Conservation (phyloP, 2,797 vertebrate genomes). For the Alfaro cultratus region DNA sequence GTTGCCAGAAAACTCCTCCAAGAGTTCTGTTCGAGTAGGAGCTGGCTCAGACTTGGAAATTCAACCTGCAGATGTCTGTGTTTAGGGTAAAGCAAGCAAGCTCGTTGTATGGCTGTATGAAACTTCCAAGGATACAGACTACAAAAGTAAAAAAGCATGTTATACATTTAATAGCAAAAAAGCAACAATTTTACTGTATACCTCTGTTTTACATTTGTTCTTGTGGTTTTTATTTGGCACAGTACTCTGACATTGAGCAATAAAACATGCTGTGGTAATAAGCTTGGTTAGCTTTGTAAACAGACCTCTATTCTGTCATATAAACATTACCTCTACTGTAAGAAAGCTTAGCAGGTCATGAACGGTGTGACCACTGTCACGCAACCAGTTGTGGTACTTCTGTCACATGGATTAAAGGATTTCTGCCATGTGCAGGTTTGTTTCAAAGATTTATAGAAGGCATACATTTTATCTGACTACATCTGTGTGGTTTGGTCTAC, state of each 20-base stretch:
- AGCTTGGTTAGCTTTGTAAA: slow-evolving; percentile 52
- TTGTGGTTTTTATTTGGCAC: slow-evolving; percentile 20
- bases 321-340: slow-evolving; percentile 18
- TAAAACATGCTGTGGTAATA: slow-evolving; percentile 26
- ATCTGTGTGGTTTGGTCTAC: not conserved
- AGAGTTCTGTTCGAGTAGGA: slow-evolving; percentile 16
- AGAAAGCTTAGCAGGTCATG: slow-evolving; percentile 45
- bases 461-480: not conserved
- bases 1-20: slow-evolving; percentile 44
- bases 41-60: slow-evolving; percentile 43
- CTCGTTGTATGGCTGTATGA: not conserved
- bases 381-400: slow-evolving; percentile 36
- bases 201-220: slow-evolving; percentile 14
- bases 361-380: not conserved
- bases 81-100: not conserved
- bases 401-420: not conserved
- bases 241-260: slow-evolving; percentile 31
- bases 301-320: slow-evolving; percentile 35
- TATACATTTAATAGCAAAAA: slow-evolving; percentile 3
- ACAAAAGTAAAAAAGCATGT: slow-evolving; percentile 8
- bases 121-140: not conserved
- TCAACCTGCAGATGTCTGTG: slow-evolving; percentile 36
- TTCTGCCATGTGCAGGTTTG: not conserved
- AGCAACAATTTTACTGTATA: slow-evolving; percentile 13
- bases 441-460: not conserved